A percentile compares a stretch with the other conserved stretches of the same genome.
Conservation (phyloP, 2,888 invertebrate genomes). For the Dusona sp. region DNA sequence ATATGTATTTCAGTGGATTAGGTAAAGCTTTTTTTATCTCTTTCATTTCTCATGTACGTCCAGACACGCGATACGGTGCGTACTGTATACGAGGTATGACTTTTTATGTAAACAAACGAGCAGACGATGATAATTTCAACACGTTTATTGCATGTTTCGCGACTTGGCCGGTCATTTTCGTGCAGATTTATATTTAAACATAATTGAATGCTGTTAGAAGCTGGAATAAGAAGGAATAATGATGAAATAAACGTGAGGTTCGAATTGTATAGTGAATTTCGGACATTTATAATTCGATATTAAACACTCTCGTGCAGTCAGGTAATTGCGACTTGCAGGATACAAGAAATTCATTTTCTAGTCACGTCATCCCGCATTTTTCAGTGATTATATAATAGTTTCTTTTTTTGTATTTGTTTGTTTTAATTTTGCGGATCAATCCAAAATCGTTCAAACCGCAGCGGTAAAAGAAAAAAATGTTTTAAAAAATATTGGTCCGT, state of each 20-base stretch:
- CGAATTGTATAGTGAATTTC: background rate
- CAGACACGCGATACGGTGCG: background rate
- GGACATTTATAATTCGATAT: background rate
- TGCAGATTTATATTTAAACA: background rate
- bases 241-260: background rate
- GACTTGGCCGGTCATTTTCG: background rate
- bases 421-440: no score
- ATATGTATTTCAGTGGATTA: background rate
- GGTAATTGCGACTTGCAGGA: no score
- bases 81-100: background rate
- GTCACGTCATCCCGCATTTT: no score
- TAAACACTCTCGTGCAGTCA: no score
- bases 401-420: no score
- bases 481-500: background rate
- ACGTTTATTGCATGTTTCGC: background rate
- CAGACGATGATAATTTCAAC: constrained; percentile 6
- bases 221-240: background rate
- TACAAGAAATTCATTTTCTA: no score
- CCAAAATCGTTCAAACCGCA: no score
- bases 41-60: background rate
- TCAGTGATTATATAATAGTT: no score
- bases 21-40: background rate
- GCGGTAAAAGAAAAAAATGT: background rate
- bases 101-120: constrained; percentile 7
- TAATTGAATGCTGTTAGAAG: background rate